A percentile compares a stretch with the other conserved stretches of the same genome.
phyloP scores from a whole-genome alignment of 2,113 vertebrate species.

The Sander lucioperca region DNA sequence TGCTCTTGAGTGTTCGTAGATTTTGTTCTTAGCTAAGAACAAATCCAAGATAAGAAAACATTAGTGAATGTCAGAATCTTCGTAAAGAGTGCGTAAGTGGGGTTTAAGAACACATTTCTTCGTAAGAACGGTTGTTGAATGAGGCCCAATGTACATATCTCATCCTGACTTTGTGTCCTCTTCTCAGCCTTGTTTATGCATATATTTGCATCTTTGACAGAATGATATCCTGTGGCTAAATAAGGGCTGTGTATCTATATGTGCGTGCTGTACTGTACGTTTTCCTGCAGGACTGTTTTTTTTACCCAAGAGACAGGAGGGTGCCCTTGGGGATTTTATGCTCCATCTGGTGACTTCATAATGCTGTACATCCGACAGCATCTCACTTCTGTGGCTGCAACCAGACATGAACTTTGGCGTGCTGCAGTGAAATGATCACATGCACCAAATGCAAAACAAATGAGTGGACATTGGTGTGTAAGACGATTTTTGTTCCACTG shows the following conservation, averaged over 20 bases:
- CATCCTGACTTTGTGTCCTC: conserved; percentile 3
- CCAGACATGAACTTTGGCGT: background rate
- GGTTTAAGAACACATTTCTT: too few species aligned
- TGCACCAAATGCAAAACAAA: background rate
- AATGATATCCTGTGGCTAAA: conserved; percentile 25
- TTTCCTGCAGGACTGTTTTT: conserved; percentile 14
- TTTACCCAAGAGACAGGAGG: conserved; percentile 10
- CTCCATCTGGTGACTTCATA: conserved; percentile 56
- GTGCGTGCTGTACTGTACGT: background rate
- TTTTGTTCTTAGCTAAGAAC: too few species aligned
- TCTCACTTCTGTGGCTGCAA: background rate
- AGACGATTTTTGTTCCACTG: background rate
- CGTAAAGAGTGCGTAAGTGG: too few species aligned
- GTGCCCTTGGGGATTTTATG: conserved; percentile 8
- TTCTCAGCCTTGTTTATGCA: conserved; percentile 21
- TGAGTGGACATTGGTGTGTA: background rate
- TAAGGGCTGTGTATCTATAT: conserved; percentile 38
- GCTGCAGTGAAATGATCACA: background rate
- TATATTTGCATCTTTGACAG: conserved; percentile 41
- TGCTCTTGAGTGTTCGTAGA: too few species aligned
- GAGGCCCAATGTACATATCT: background rate
- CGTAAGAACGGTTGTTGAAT: too few species aligned
- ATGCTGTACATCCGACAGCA: background rate
- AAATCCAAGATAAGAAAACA: too few species aligned
- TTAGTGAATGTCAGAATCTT: too few species aligned